Evolutionary conservation across 2,797 vertebrate species (phyloP).

Genomic region (Xiphophorus birchmanni): DNA sequence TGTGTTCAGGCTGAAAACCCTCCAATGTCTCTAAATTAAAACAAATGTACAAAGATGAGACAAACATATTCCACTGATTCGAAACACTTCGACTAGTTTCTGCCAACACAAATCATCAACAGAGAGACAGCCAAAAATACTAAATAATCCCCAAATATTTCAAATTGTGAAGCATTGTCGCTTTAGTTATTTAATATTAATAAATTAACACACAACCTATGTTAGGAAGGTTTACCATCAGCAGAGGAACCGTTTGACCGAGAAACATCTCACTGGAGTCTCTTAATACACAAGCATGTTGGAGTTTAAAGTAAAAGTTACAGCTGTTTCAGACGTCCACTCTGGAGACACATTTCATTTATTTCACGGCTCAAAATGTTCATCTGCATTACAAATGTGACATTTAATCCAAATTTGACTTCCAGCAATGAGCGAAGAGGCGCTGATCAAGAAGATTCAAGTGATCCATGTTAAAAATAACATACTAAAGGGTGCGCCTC

Average conservation of each 20-base stretch:
- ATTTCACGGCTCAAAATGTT: slow-evolving; percentile 21
- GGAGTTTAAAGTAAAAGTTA: slow-evolving; percentile 40
- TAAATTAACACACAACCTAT: background rate
- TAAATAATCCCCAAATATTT: background rate
- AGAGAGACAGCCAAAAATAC: background rate
- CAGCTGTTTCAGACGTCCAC: slow-evolving; percentile 30
- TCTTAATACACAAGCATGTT: slow-evolving; percentile 49
- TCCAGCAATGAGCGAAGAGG: slow-evolving; percentile 73
- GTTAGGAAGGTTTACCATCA: background rate
- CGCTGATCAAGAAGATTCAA: slow-evolving; percentile 72
- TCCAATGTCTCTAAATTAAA: background rate
- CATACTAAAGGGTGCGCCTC: slow-evolving; percentile 21
- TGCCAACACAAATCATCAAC: background rate
- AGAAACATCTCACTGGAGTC: slow-evolving; percentile 73
- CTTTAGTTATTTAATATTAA: background rate
- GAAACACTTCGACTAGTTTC: background rate
- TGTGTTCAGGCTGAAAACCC: too few species aligned
- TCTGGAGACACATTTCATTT: slow-evolving; percentile 22
- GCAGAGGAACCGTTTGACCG: slow-evolving; percentile 7
- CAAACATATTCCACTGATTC: background rate
- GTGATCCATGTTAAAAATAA: slow-evolving; percentile 58
- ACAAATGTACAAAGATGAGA: background rate
- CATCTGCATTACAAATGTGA: slow-evolving; percentile 66
- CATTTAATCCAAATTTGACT: slow-evolving; percentile 38
- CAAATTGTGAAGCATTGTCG: background rate